Evolutionary conservation across 2,113 vertebrate genomes (phyloP).

Genomic region (Scalopus aquaticus): DNA sequence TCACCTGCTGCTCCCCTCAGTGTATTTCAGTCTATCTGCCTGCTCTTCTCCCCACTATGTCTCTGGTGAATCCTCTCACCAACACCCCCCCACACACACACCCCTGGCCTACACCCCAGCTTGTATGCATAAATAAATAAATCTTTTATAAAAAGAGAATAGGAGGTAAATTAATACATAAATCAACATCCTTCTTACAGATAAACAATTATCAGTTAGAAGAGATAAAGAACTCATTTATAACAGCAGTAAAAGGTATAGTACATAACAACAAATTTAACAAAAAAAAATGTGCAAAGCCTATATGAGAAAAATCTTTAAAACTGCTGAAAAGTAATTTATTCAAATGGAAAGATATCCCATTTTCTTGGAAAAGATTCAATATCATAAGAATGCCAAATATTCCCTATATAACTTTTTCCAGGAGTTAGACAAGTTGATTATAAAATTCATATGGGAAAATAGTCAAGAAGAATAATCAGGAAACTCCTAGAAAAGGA

Average conservation of each 20-base stretch:
- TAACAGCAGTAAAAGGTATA: slow-evolving; percentile 1
- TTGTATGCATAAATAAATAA: too few species aligned
- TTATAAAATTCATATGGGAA: slow-evolving; percentile 15
- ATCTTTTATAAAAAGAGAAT: background rate
- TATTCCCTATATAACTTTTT: background rate
- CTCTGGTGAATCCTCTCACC: too few species aligned
- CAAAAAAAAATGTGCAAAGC: background rate
- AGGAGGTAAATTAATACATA: background rate
- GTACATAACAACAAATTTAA: background rate
- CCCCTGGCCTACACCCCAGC: too few species aligned
- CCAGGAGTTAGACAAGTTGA: background rate
- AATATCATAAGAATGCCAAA: background rate
- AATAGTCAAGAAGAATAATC: background rate
- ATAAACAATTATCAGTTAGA: background rate
- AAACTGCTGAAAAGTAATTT: background rate
- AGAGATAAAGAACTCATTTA: background rate
- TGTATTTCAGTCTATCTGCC: too few species aligned
- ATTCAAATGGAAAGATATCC: background rate
- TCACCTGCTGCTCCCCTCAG: too few species aligned
- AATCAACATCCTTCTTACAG: background rate
- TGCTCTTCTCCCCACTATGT: too few species aligned
- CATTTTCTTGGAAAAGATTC: background rate
- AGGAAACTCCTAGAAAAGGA: background rate
- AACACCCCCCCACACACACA: too few species aligned
- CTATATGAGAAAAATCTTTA: background rate